phyloP scores from a whole-genome alignment of 2,113 vertebrate species.

The Bubalus kerabau region DNA sequence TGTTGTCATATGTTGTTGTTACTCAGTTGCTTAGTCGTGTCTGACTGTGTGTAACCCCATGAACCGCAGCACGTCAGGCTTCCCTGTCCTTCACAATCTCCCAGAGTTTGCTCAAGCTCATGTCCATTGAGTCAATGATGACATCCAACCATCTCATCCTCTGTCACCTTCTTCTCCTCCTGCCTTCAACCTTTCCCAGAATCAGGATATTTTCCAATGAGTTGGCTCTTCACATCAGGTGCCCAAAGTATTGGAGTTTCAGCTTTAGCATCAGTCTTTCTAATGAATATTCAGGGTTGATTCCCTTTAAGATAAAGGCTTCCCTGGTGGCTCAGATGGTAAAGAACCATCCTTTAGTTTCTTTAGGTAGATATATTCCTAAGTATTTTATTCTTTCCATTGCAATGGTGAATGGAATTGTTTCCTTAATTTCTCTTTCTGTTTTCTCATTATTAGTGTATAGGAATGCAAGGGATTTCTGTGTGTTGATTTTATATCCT shows the following conservation, averaged over 20 bases:
- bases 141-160: neutral
- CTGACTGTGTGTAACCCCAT: neutral
- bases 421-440: no score
- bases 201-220: neutral
- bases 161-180: neutral
- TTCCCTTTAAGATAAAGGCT: neutral
- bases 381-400: no score
- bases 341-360: neutral
- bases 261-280: neutral
- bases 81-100: neutral
- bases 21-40: neutral
- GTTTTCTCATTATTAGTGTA: no score
- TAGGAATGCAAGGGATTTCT: no score
- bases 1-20: neutral
- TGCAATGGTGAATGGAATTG: no score
- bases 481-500: no score
- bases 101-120: neutral
- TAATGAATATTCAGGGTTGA: neutral
- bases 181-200: neutral
- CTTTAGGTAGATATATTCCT: no score
- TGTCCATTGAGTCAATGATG: neutral
- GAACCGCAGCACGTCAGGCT: neutral
- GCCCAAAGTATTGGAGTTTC: neutral
- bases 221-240: neutral
- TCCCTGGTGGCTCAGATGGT: neutral